Conservation (phyloP, 2,888 invertebrate genomes). For the Clanis bilineata region DNA sequence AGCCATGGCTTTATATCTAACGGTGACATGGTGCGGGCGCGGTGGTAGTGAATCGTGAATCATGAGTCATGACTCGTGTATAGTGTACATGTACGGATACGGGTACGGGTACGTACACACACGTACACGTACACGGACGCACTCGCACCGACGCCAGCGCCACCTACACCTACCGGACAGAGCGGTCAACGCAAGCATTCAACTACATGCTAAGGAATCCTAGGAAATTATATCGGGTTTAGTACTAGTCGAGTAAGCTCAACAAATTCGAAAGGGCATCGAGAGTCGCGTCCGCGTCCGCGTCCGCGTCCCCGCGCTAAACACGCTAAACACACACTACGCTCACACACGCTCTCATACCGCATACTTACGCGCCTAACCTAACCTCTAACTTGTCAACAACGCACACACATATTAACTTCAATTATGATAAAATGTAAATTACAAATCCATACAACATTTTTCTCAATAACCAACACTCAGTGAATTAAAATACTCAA, state of each 20-base stretch:
- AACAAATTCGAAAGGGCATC: conserved; percentile 26
- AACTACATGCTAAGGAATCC: conserved; percentile 25
- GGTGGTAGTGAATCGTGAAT: neutral
- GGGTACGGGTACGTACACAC: neutral
- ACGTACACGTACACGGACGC: neutral
- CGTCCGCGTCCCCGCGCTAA: conserved; percentile 27
- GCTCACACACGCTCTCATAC: conserved; percentile 22
- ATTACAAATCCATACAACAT: conserved; percentile 68
- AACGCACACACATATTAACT: conserved; percentile 46
- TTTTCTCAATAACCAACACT: conserved; percentile 55
- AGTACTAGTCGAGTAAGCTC: conserved; percentile 25
- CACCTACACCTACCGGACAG: conserved; percentile 24
- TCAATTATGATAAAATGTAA: conserved; percentile 42
- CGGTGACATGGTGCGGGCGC: conserved; percentile 19
- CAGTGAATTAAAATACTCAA: conserved; percentile 63
- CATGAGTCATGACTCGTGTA: too few species aligned
- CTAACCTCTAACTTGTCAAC: conserved; percentile 40
- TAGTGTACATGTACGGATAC: neutral
- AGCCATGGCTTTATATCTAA: conserved; percentile 59
- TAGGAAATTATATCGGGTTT: conserved; percentile 23
- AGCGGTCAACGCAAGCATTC: conserved; percentile 21
- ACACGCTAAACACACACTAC: conserved; percentile 13
- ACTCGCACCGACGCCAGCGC: neutral
- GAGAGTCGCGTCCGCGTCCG: conserved; percentile 30
- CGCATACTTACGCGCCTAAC: conserved; percentile 38